Evolutionary conservation across 2,113 vertebrate species (phyloP).

Genomic region (Amphiprion ocellaris): DNA sequence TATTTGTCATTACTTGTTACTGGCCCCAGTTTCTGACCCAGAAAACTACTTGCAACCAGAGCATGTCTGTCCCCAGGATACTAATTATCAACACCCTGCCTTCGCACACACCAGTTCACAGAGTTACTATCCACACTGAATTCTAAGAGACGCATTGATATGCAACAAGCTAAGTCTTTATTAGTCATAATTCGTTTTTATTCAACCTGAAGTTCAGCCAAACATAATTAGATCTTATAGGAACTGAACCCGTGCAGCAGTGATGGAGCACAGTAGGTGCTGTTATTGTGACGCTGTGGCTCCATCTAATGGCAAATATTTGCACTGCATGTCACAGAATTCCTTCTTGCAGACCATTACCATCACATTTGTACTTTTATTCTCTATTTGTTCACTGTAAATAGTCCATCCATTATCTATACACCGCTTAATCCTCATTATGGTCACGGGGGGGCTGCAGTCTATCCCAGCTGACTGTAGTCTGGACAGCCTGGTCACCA

Average conservation of each 20-base stretch:
- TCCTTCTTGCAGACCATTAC: background rate
- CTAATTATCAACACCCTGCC: too few relatives aligned
- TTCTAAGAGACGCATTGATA: background rate
- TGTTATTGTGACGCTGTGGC: background rate
- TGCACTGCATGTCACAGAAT: background rate
- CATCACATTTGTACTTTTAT: background rate
- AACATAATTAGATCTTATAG: background rate
- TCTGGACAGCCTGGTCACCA: too few relatives aligned
- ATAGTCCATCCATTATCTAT: too few relatives aligned
- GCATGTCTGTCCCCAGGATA: too few relatives aligned
- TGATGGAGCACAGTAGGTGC: too few relatives aligned
- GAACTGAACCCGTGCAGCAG: background rate
- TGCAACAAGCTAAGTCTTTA: background rate
- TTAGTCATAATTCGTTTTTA: background rate
- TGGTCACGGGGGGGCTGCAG: too few relatives aligned
- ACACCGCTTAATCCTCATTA: too few relatives aligned
- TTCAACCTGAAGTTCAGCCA: background rate
- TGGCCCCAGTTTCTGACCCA: background rate
- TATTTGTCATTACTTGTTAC: background rate
- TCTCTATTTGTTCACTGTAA: background rate
- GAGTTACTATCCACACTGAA: too few relatives aligned
- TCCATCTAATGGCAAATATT: conserved; percentile 47
- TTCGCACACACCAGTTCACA: background rate
- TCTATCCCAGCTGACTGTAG: too few relatives aligned
- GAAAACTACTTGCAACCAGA: background rate